A percentile compares a stretch with the other conserved stretches of the same genome.
phyloP scores from a whole-genome alignment of 64 coral and sea anemone species.

The Dendrophyllia cribrosa region DNA sequence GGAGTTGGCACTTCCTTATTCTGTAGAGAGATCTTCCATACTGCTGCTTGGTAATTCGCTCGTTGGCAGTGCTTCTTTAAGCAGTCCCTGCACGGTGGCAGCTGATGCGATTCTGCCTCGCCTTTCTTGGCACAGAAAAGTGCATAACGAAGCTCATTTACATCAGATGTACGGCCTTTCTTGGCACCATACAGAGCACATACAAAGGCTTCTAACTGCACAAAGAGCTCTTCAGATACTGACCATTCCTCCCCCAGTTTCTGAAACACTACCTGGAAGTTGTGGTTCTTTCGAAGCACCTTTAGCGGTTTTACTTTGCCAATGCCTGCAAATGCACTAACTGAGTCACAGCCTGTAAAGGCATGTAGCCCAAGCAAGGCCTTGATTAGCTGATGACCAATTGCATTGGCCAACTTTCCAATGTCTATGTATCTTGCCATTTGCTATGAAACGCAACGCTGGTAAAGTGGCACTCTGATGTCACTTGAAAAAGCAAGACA shows the following conservation, averaged over 20 bases:
- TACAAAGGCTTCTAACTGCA: neutral
- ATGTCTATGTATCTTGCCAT: slow-evolving; percentile 31
- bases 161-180: neutral
- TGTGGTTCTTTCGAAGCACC: neutral
- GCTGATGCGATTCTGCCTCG: slow-evolving; percentile 28
- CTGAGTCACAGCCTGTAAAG: too few species aligned
- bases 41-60: slow-evolving; percentile 23
- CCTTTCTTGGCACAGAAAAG: slow-evolving; percentile 40
- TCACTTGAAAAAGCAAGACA: neutral
- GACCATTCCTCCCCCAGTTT: neutral
- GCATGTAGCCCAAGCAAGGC: slow-evolving; percentile 16
- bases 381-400: neutral
- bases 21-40: neutral
- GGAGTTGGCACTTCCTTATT: neutral
- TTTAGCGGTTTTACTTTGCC: slow-evolving; percentile 34
- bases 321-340: slow-evolving; percentile 38
- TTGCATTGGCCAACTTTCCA: slow-evolving; percentile 13
- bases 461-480: slow-evolving; percentile 19
- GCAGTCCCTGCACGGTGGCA: slow-evolving; percentile 8
- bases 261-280: neutral
- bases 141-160: neutral
- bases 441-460: slow-evolving; percentile 21
- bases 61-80: neutral
- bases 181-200: slow-evolving; percentile 10
- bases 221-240: neutral